Evolutionary conservation across 2,113 vertebrate genomes (phyloP).

Genomic region (Symphodus melops): DNA sequence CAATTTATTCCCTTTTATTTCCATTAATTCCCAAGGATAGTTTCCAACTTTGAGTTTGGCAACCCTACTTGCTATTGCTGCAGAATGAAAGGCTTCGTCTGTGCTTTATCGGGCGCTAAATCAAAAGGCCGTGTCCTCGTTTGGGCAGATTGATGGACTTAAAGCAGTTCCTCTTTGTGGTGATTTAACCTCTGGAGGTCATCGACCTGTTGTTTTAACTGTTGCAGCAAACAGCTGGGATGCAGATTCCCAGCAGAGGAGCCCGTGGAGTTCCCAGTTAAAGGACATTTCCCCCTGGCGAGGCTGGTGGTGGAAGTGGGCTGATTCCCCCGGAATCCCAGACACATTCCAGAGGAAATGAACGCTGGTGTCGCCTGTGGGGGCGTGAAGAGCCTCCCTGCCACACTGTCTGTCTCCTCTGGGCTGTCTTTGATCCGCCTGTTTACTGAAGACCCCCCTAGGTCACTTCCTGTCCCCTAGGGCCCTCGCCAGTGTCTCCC

Average conservation of each 20-base stretch:
- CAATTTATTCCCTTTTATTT: too few relatives aligned
- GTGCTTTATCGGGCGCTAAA: not conserved
- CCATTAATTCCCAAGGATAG: too few relatives aligned
- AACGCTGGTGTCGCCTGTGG: slow-evolving; percentile 75
- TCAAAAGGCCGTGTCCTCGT: not conserved
- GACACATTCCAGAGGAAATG: slow-evolving; percentile 84
- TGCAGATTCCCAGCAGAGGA: slow-evolving; percentile 57
- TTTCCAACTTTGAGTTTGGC: too few relatives aligned
- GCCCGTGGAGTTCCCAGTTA: slow-evolving; percentile 37
- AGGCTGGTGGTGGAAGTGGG: slow-evolving; percentile 66
- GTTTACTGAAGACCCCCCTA: slow-evolving; percentile 73
- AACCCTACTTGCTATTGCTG: too few relatives aligned
- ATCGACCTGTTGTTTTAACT: slow-evolving; percentile 22
- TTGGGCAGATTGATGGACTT: not conserved
- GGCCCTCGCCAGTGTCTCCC: slow-evolving; percentile 50
- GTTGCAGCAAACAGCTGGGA: slow-evolving; percentile 33
- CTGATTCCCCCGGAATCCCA: slow-evolving; percentile 70
- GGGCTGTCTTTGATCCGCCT: slow-evolving; percentile 76
- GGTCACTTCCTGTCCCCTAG: slow-evolving; percentile 74
- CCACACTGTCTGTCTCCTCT: slow-evolving; percentile 70
- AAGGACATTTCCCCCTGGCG: slow-evolving; percentile 59
- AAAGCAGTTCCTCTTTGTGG: slow-evolving; percentile 7
- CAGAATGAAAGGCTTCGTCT: not conserved
- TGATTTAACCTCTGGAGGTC: slow-evolving; percentile 11
- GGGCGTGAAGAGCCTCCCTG: slow-evolving; percentile 76